A percentile compares a stretch with the other conserved stretches of the same genome.
phyloP scores from a whole-genome alignment of 2,113 vertebrate genomes.

The Otolemur garnettii region DNA sequence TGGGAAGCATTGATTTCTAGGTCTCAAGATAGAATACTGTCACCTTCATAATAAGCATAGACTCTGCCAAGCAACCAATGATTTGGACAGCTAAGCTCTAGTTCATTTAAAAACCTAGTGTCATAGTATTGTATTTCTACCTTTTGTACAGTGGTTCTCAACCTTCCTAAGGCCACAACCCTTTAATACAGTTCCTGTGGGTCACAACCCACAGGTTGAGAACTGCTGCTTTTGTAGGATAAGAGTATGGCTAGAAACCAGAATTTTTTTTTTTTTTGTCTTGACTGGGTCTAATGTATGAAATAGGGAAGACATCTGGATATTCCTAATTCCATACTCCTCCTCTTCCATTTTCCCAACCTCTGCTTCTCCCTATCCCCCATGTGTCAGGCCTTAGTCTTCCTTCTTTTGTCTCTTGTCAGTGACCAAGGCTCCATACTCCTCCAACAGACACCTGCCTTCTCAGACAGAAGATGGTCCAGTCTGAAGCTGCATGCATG shows the following conservation, averaged over 20 bases:
- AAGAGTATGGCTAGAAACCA: background rate
- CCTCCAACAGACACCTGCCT: background rate
- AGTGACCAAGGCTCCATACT: background rate
- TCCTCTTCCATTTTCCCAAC: background rate
- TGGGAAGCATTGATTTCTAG: background rate
- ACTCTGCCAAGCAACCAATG: background rate
- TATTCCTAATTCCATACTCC: background rate
- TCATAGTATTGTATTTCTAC: background rate
- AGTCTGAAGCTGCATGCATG: background rate
- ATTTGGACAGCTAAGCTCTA: background rate
- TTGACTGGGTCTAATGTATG: slow-evolving; percentile 24
- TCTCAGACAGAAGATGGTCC: background rate
- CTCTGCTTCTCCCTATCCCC: background rate
- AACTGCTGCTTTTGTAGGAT: background rate
- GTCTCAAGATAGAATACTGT: background rate
- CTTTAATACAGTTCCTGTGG: too few species aligned
- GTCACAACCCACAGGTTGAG: too few species aligned
- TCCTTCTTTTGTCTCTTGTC: background rate
- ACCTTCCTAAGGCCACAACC: too few species aligned
- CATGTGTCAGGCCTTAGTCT: background rate
- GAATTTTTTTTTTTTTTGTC: background rate
- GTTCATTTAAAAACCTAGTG: background rate
- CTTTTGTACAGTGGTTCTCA: background rate
- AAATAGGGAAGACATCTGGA: background rate
- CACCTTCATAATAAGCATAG: background rate